Evolutionary conservation across 2,888 invertebrate species (phyloP), one percentile per base, ranked within the genome.

Genomic region (Hydrotaea diabolus): DNA sequence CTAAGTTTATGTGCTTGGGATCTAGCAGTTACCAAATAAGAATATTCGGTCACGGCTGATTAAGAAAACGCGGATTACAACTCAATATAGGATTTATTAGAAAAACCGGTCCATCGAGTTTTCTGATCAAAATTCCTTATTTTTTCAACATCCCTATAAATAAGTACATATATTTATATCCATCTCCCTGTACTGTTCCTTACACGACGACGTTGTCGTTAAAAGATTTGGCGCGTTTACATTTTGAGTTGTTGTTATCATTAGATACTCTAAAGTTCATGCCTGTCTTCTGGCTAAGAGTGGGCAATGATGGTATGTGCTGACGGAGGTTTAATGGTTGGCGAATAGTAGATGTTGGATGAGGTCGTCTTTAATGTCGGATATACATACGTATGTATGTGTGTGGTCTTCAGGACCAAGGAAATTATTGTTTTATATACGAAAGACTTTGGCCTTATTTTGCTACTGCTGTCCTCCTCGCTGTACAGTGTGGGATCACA

Each of bases 181-280:
- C 31, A 4, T 4, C 31, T 31, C 31, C 73, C 79, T 15, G 21
- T n/a, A n/a, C n/a, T 2, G 49, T n/a, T 49, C 49, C 49, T 49
- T 49, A n/a, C 49, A 49, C 2, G 49, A 43, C 15, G 15, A 31
- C 55, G 21, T 49, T 43, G 72, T 74, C 36, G 49, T 81, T 64
- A 49, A 66, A 85, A 43, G 66, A 85, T 77, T 84, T 85, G 82
- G 79, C 85, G 85, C 85, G 73, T 73, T 73, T 46, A 81, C 81
- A 64, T 76, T 39, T 43, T 59, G n/a, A 76, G 31, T 69, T 80
- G 21, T 79, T 75, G 21, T 76, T 76, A 55, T 57, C 49, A 73
- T 73, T 73, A 36, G 23, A 49, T 55, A 11, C 55, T 2, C 3
- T 8, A 19, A 55, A 55, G 55, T 55, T 19, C 21, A 55, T 5